These are phyloP conservation scores for Rhinichthys osculus DNA, from an alignment of 2,797 vertebrate genomes.

Conservation along the genomic window DNA sequence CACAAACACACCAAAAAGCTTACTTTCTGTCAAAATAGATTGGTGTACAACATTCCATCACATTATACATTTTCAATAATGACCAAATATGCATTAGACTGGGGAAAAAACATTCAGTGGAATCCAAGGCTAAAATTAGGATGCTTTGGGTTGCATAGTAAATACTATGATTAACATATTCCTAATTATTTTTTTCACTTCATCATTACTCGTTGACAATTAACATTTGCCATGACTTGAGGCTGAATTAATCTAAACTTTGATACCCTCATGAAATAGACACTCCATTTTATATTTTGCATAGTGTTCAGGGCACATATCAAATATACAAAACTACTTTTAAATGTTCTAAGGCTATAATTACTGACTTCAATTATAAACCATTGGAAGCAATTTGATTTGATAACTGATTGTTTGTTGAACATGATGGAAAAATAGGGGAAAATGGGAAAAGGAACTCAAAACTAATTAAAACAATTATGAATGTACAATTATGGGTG, in stretches of 20 bases:
- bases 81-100: conserved; percentile 39
- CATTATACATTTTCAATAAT: conserved; percentile 22
- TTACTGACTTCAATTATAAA: conserved; percentile 64
- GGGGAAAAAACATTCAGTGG: conserved; percentile 6
- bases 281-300: conserved; percentile 56
- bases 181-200: conserved; percentile 63
- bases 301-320: conserved; percentile 57
- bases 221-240: conserved; percentile 64
- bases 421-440: conserved; percentile 59
- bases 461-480: conserved; percentile 62
- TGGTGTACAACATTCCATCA: neutral
- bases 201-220: conserved; percentile 65
- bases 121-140: conserved; percentile 44
- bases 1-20: conserved; percentile 31
- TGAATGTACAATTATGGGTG: conserved; percentile 57
- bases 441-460: conserved; percentile 50
- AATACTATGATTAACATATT: conserved; percentile 61
- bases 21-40: conserved; percentile 13
- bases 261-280: conserved; percentile 56
- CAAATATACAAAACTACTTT: conserved; percentile 62
- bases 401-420: conserved; percentile 61
- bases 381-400: conserved; percentile 64
- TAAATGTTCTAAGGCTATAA: conserved; percentile 68
- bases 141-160: conserved; percentile 49
- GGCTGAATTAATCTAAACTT: conserved; percentile 67